Evolutionary conservation across 1,140 invertebrate genomes (phyloP).

Genomic region (Drosophila lowei): DNA sequence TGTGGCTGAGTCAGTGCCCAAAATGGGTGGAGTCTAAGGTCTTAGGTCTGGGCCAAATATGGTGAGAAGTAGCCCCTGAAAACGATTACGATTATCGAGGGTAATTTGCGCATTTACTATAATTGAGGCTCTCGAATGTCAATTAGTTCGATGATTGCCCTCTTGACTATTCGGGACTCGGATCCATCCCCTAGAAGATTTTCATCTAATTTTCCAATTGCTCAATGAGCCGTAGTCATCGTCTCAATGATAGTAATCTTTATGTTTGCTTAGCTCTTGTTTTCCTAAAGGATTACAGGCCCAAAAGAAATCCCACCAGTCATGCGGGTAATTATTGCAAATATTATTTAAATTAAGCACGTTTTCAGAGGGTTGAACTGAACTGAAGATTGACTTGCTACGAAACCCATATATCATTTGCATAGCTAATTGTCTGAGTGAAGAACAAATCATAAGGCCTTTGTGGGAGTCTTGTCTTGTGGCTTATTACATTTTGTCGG

Average conservation of each 20-base stretch:
- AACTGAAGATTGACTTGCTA: constrained; percentile 13
- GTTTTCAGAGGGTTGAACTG: constrained; percentile 16
- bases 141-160: constrained; percentile 53
- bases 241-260: constrained; percentile 38
- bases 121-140: constrained; percentile 43
- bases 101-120: constrained; percentile 54
- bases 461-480: constrained; percentile 31
- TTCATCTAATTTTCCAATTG: constrained; percentile 37
- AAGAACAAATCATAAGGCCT: constrained; percentile 31
- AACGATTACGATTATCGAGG: constrained; percentile 22
- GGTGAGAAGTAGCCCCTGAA: constrained; percentile 25
- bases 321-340: constrained; percentile 72
- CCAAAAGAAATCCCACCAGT: constrained; percentile 3
- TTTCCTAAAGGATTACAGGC: constrained; percentile 65
- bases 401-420: constrained; percentile 58
- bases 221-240: constrained; percentile 51
- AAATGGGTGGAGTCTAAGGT: constrained; percentile 51
- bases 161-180: constrained; percentile 12
- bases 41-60: constrained; percentile 17
- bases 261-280: constrained; percentile 7
- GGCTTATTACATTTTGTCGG: constrained; percentile 61
- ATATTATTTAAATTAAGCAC: constrained; percentile 42
- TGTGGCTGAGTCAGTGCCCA: constrained; percentile 56
- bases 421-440: constrained; percentile 67
- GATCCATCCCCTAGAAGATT: constrained; percentile 32